Percentiles rank a stretch among this genome's conserved stretches.
These are phyloP conservation scores for Hydropsyche betteni DNA, from an alignment of 2,888 invertebrate species.

Conservation along the genomic window DNA sequence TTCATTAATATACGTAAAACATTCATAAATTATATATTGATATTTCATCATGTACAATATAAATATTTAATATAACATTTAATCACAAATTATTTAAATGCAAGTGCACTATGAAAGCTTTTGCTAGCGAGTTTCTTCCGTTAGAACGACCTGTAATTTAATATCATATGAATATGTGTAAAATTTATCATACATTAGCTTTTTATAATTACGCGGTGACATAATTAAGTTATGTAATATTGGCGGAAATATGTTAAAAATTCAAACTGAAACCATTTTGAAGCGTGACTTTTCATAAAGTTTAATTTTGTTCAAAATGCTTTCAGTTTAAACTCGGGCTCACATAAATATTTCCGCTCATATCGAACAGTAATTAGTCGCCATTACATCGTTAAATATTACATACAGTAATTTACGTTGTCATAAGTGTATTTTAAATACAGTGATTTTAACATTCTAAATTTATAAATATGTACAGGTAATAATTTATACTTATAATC, in stretches of 20 bases:
- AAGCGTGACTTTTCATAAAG: slow-evolving; percentile 1
- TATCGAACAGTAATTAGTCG: slow-evolving; percentile 12
- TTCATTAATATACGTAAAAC: neutral
- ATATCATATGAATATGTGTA: slow-evolving; percentile 2
- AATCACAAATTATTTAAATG: neutral
- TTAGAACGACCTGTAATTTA: neutral
- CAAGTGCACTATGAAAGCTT: neutral
- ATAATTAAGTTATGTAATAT: neutral
- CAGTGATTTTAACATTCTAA: too few relatives aligned
- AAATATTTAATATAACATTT: slow-evolving; percentile 1
- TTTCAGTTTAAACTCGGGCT: slow-evolving; percentile 28
- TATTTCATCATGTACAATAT: slow-evolving; percentile 2
- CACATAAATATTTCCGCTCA: slow-evolving; percentile 10
- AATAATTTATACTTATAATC: too few relatives aligned
- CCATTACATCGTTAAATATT: too few relatives aligned
- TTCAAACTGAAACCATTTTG: slow-evolving; percentile 5
- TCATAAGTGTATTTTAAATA: too few relatives aligned
- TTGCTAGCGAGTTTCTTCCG: neutral
- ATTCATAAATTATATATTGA: neutral
- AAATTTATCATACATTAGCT: neutral
- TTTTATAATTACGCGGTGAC: neutral
- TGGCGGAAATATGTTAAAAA: slow-evolving; percentile 21
- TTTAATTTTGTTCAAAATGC: neutral
- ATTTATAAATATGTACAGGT: too few relatives aligned
- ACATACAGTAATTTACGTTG: too few relatives aligned